A percentile compares a stretch with the other conserved stretches of the same genome.
Evolutionary conservation across 2,113 vertebrate genomes (phyloP).

Genomic region (Theristicus caerulescens): DNA sequence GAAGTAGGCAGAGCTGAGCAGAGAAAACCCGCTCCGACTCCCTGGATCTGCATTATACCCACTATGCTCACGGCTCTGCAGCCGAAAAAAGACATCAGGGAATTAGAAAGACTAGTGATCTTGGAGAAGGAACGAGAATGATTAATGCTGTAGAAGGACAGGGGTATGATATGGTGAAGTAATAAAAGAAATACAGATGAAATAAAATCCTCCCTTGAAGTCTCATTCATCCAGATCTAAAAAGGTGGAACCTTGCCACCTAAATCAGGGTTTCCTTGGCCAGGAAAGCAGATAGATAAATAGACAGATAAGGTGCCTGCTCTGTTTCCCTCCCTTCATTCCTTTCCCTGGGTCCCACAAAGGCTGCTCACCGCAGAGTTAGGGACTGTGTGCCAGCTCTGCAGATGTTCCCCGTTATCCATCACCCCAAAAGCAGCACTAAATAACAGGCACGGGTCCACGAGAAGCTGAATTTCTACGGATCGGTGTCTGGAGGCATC

Average conservation of each 20-base stretch:
- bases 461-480: background rate
- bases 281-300: background rate
- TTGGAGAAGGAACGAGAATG: background rate
- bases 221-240: slow-evolving; percentile 39
- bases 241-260: slow-evolving; percentile 5
- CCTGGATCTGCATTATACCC: background rate
- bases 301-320: background rate
- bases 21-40: background rate
- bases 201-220: slow-evolving; percentile 41
- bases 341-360: background rate
- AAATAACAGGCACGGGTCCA: background rate
- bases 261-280: background rate
- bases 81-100: background rate
- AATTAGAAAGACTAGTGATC: background rate
- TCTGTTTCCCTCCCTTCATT: background rate
- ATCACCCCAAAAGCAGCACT: background rate
- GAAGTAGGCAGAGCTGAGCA: background rate
- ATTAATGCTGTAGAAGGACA: background rate
- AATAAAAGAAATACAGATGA: slow-evolving; percentile 47
- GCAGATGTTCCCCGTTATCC: background rate
- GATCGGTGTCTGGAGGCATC: background rate
- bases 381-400: background rate
- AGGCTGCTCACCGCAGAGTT: background rate
- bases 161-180: background rate
- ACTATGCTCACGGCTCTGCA: background rate